Base-by-base conservation (phyloP, 2,797 vertebrate species). In the Yasuhikotakia modesta region DNA sequence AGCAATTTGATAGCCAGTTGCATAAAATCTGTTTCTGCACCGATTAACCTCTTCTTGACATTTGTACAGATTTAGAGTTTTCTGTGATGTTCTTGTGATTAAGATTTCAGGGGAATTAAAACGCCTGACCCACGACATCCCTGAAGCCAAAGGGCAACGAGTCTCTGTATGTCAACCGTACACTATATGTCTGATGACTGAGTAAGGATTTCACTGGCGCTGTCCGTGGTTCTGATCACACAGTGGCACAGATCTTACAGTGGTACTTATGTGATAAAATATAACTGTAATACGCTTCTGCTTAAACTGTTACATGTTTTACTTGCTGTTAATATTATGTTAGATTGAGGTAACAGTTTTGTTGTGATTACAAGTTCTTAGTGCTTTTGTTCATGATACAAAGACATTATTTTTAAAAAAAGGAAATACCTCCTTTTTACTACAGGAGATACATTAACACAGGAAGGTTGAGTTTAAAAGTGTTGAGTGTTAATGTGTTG, bases 91-190 rank as follows among this genome's bases (percentile, higher is more conserved):
- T 50, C 14, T 68, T 32, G 43, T 46, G 53, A 39, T 70, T 35
- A 69, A 13, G 14, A 61, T 70, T 61, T 61, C 8, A 61, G 43
- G 50, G 43, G 5, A 69, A 60, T 69, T 69, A 77, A 77, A 50
- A n/a, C 16, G 27, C 19, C 27, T 77, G 55, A 61, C 75, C 66
- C 2, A 19, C 32, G n/a, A 60, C 35, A 58, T 60, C 1, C n/a
- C 43, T 48, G 11, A 39, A 39, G 35, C 35, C 14, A 46, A 50
- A 50, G 55, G 19, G 24, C 19, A 39, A 27, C 27, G 27, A n/a
- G 7, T 50, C 46, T 46, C 19, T 1, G 10, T 60, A 22, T 13
- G 50, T 61, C 55, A 61, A 35, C n/a, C n/a, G 5, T 7, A n/a
- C 6, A 17, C 16, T 16, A 39, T 50, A 50, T 16, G 48, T 17